Base-by-base conservation (phyloP, 2,797 vertebrate species). In the Smutsia gigantea region DNA sequence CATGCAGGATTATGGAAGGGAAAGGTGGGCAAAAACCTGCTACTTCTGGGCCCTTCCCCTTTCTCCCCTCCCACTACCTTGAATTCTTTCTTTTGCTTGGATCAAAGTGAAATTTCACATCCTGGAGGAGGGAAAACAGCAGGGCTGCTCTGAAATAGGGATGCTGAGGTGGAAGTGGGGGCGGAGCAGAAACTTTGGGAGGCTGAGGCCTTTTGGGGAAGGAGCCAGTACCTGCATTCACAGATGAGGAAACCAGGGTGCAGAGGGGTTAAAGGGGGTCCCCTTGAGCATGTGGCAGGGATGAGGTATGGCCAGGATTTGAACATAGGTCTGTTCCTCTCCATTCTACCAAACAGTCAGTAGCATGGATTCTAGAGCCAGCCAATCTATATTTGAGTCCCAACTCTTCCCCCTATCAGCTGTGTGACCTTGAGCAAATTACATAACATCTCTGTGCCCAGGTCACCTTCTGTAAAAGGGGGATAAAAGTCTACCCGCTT, bases 11-110 rank as follows among this genome's bases (percentile, higher is more conserved):
- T 39, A 49, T 5, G 2, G 6, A 49, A 64, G 49, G 68, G 49
- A 29, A 78, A 90, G 68, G 88, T 69, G 81, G 90, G 92, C 71
- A 92, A 84, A 51, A 79, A 3, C 23, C n/a, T 25, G 25, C 82
- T 72, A 1, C 21, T 71, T 55, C 29, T 1, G 74, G 66, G 75
- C 34, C 71, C 87, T 64, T 49, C 46, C 71, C 87, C 49, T 55
- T 46, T 68, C 77, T 17, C 66, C 27, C 63, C 61, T 23, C 8
- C 15, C 51, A 68, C 46, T 10, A 46, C 34, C 31, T 64, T 21
- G 18, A 37, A 64, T 69, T 49, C 42, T 59, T 74, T 19, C 12
- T 74, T 89, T 87, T 42, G 7, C 94, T 92, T 61, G 39, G 61
- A 18, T 93, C 42, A 2, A 81, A 77, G 61, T 39, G 29, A 66